Conservation (phyloP, 2,113 vertebrate species). For the Psophia crepitans region DNA sequence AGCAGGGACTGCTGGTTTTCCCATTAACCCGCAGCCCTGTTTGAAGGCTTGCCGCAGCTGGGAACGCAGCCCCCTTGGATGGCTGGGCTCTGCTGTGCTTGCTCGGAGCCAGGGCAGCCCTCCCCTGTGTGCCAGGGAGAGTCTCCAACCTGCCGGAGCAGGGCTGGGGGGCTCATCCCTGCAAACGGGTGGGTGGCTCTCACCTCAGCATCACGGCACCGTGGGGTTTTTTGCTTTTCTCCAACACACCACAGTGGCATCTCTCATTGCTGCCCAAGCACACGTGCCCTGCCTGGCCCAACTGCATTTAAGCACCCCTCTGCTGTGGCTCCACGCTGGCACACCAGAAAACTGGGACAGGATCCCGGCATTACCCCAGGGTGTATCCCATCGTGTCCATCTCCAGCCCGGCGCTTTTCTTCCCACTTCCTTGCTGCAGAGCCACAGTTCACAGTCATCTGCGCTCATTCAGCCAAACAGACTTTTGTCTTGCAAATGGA, state of each 20-base stretch:
- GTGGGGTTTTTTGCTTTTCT: neutral
- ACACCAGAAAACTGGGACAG: neutral
- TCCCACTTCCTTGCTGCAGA: neutral
- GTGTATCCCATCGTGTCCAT: neutral
- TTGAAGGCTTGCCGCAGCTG: fast-evolving
- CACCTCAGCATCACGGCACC: too few relatives aligned
- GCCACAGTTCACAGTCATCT: neutral
- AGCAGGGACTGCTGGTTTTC: neutral
- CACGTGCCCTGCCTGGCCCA: neutral
- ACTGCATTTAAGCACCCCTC: neutral
- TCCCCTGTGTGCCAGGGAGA: neutral
- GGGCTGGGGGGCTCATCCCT: neutral
- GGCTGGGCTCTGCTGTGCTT: fast-evolving
- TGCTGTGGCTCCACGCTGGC: neutral
- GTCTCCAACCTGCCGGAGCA: fast-evolving
- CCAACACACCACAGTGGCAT: neutral
- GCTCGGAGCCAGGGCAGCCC: neutral
- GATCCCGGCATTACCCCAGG: fast-evolving
- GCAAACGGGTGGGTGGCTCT: neutral
- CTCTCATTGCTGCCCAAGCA: neutral
- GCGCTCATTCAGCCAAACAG: neutral
- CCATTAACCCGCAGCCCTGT: fast-evolving
- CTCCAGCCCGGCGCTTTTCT: neutral
- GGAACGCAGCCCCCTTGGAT: fast-evolving
- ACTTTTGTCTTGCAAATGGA: constrained; percentile 17